Percentiles rank a stretch among this genome's conserved stretches.
Evolutionary conservation across 2,888 invertebrate species (phyloP).

Genomic region (Panopea generosa): DNA sequence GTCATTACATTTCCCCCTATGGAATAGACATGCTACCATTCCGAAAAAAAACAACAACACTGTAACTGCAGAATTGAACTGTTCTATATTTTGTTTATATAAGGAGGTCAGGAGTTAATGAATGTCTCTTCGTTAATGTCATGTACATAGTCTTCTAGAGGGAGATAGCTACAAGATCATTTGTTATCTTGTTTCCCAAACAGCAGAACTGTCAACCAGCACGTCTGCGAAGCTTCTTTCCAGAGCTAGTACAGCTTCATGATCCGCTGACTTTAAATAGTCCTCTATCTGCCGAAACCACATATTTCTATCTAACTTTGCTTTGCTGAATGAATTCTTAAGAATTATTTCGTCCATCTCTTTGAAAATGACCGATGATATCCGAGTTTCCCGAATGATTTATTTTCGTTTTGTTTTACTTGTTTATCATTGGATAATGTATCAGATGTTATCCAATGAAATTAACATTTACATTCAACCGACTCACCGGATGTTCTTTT

Average conservation of each 20-base stretch:
- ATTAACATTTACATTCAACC: not conserved
- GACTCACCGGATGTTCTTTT: conserved; percentile 13
- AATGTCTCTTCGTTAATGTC: too few relatives aligned
- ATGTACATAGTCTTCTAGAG: too few relatives aligned
- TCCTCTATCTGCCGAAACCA: conserved; percentile 76
- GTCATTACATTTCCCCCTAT: too few relatives aligned
- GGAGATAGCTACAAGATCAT: too few relatives aligned
- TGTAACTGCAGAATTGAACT: too few relatives aligned
- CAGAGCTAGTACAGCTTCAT: conserved; percentile 65
- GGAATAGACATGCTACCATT: too few relatives aligned
- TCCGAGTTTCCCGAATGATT: conserved; percentile 4
- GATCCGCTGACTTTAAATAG: conserved; percentile 54
- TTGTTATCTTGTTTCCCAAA: conserved; percentile 86
- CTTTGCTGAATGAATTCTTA: conserved; percentile 76
- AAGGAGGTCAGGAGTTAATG: too few relatives aligned
- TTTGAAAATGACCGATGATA: conserved; percentile 6
- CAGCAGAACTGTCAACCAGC: conserved; percentile 68
- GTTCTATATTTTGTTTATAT: too few relatives aligned
- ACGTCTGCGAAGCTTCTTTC: conserved; percentile 71
- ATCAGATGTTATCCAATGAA: not conserved
- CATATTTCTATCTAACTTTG: conserved; percentile 83
- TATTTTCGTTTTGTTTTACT: conserved; percentile 1
- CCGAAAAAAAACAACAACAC: too few relatives aligned
- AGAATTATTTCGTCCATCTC: conserved; percentile 76
- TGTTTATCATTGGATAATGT: conserved; percentile 34